Conservation (phyloP, 37 sponge, comb jelly and placozoan species). For the Diacarnus erythraeanus region DNA sequence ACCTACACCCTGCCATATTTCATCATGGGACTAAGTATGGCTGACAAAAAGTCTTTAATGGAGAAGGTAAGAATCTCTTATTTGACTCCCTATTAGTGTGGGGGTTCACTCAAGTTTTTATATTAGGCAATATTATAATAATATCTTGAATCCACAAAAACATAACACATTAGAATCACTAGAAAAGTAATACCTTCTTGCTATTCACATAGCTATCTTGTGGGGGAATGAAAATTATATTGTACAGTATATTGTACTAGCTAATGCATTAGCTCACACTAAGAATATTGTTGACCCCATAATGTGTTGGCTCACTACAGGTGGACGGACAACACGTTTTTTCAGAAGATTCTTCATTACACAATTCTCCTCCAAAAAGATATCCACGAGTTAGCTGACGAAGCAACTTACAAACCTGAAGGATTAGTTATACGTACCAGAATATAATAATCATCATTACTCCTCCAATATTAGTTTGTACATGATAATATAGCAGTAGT, state of each 20-base stretch:
- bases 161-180: not conserved
- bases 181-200: too few relatives aligned
- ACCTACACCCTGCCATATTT: not conserved
- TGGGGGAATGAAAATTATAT: too few relatives aligned
- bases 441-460: too few relatives aligned
- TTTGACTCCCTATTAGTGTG: too few relatives aligned
- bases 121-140: not conserved
- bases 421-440: too few relatives aligned
- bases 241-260: not conserved
- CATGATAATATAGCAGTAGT: too few relatives aligned
- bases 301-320: constrained; percentile 37
- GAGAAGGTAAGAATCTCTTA: too few relatives aligned
- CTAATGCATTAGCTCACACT: constrained; percentile 7
- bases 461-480: too few relatives aligned
- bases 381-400: constrained; percentile 25
- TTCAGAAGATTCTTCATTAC: not conserved
- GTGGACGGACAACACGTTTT: constrained; percentile 31
- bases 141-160: constrained; percentile 6
- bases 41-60: too few relatives aligned
- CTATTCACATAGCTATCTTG: too few relatives aligned
- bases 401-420: constrained; percentile 43
- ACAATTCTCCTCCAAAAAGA: not conserved
- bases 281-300: constrained; percentile 27
- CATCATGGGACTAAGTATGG: too few relatives aligned
- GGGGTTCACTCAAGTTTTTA: too few relatives aligned